Conservation (phyloP, 1,140 invertebrate genomes). For the Phthorimaea operculella region DNA sequence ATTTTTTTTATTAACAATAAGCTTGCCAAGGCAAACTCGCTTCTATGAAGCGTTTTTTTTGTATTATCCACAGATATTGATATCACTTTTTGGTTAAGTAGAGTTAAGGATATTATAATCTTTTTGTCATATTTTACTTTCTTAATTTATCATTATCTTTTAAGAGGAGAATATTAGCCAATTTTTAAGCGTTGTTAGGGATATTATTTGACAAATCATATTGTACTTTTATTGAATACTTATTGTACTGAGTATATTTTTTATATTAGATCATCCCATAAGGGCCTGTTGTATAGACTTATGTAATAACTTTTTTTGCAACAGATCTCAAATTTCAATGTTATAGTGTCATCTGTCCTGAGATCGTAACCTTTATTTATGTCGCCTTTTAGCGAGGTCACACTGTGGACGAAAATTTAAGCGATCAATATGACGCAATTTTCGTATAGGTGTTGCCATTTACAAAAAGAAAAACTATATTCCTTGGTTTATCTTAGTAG, state of each 20-base stretch:
- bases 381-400: slow-evolving; percentile 34
- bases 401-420: slow-evolving; percentile 27
- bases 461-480: not conserved
- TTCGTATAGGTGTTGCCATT: too few relatives aligned
- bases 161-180: slow-evolving; percentile 45
- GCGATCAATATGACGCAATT: too few relatives aligned
- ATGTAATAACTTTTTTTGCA: slow-evolving; percentile 16
- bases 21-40: slow-evolving; percentile 47
- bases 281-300: slow-evolving; percentile 27
- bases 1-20: slow-evolving; percentile 36
- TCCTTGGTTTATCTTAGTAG: slow-evolving; percentile 19
- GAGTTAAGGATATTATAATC: slow-evolving; percentile 43
- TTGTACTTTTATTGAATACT: slow-evolving; percentile 23
- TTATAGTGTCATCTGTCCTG: slow-evolving; percentile 24
- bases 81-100: slow-evolving; percentile 28
- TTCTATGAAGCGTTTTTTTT: slow-evolving; percentile 60
- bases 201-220: slow-evolving; percentile 31
- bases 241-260: slow-evolving; percentile 23
- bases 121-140: slow-evolving; percentile 31
- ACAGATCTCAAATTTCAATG: too few relatives aligned
- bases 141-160: slow-evolving; percentile 11
- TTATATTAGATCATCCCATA: slow-evolving; percentile 12
- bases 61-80: slow-evolving; percentile 19
- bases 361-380: too few relatives aligned
- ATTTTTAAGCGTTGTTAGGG: slow-evolving; percentile 49